These are phyloP conservation scores for Salvelinus fontinalis DNA, from an alignment of 2,113 vertebrate genomes.

Conservation along the genomic window DNA sequence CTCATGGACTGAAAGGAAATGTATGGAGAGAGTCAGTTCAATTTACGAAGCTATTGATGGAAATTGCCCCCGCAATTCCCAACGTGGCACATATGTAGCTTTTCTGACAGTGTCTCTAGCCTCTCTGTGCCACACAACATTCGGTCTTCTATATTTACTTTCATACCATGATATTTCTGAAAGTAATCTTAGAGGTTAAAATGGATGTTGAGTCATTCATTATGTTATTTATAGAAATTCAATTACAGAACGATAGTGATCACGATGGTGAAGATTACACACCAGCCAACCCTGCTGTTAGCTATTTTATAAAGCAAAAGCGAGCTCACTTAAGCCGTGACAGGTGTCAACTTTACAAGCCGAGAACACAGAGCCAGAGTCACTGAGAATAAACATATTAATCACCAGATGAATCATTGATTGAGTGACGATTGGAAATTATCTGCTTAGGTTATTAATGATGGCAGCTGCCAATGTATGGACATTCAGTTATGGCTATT, in stretches of 20 bases:
- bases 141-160: neutral
- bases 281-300: neutral
- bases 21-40: neutral
- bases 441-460: constrained; percentile 8
- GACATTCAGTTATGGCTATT: constrained; percentile 15
- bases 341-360: neutral
- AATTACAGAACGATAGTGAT: neutral
- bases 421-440: neutral
- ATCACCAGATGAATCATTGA: neutral
- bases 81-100: too few relatives aligned
- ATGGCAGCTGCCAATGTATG: neutral
- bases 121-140: neutral
- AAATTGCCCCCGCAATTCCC: neutral
- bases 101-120: too few relatives aligned
- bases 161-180: neutral
- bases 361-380: neutral
- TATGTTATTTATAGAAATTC: neutral
- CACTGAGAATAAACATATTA: neutral
- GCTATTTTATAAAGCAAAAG: neutral
- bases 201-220: neutral
- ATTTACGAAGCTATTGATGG: neutral
- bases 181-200: neutral
- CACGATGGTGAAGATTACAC: neutral
- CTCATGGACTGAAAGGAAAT: neutral
- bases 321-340: neutral